phyloP scores from a whole-genome alignment of 2,797 vertebrate species.

The Huso huso region DNA sequence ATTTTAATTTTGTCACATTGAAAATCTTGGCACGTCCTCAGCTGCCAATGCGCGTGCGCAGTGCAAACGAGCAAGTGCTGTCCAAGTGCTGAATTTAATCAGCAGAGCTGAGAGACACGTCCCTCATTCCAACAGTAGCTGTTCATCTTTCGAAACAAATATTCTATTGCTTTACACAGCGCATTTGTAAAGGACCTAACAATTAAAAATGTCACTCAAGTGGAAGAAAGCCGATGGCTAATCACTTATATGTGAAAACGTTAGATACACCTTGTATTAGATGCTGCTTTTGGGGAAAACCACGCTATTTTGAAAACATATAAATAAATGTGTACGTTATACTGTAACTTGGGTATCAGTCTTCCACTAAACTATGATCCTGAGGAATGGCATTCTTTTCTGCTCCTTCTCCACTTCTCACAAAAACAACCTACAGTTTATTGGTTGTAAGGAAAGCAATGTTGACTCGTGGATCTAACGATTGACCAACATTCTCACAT shows the following conservation, averaged over 20 bases:
- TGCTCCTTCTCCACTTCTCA: slow-evolving; percentile 35
- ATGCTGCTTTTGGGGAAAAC: slow-evolving; percentile 10
- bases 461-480: slow-evolving; percentile 48
- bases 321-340: slow-evolving; percentile 27
- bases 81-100: slow-evolving; percentile 68
- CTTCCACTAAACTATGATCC: slow-evolving; percentile 50
- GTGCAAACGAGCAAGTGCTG: slow-evolving; percentile 58
- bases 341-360: slow-evolving; percentile 29
- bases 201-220: neutral
- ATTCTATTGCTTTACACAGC: slow-evolving; percentile 27
- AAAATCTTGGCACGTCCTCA: slow-evolving; percentile 50
- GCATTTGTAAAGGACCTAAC: slow-evolving; percentile 12
- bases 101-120: slow-evolving; percentile 53
- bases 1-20: slow-evolving; percentile 28
- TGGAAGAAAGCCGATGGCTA: slow-evolving; percentile 10
- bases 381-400: slow-evolving; percentile 47
- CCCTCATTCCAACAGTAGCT: slow-evolving; percentile 41
- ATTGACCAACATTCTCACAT: slow-evolving; percentile 52
- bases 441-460: slow-evolving; percentile 36
- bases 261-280: slow-evolving; percentile 23
- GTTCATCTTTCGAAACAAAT: slow-evolving; percentile 34
- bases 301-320: slow-evolving; percentile 18
- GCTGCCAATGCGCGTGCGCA: slow-evolving; percentile 71
- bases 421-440: slow-evolving; percentile 36
- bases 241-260: slow-evolving; percentile 29